Base-by-base conservation (phyloP, 2,113 vertebrate species). In the Sminthopsis crassicaudata region DNA sequence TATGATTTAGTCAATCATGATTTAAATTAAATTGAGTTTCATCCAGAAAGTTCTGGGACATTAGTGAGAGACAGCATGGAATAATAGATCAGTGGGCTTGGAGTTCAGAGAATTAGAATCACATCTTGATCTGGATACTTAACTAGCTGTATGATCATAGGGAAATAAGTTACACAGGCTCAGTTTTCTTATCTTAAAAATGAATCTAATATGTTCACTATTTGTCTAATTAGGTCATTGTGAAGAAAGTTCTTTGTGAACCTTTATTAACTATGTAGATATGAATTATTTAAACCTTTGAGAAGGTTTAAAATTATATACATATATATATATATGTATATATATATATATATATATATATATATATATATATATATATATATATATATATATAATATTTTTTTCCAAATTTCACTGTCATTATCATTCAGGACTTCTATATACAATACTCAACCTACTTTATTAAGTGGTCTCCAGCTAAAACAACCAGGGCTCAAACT, bases 21-120 rank as follows among this genome's bases (percentile, higher is more conserved):
- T 67, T 95, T 91, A 84, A 93, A 84, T 96, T 91, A 60, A 90
- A 96, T 24, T 90, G 50, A 90, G n/a, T 94, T 96, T 91, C 36
- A 67, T 60, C 90, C 50, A 30, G 53, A 57, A 91, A 23, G 57
- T 76, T 76, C 36, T 46, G 91, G 23, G 76, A 67, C 36, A 67
- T 67, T 42, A 57, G 53, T 93, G 76, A 60, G 23, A 97, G 48
- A 92, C 67, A 76, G 36, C 36, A 76, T 76, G 67, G 36, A 16
- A 22, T 76, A 84, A 84, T 42, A n/a, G 67, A n/a, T 16, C 36
- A 76, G 16, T 67, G 16, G 12, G 16, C 0, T 76, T n/a, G 14
- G 67, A 8, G 67, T 42, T n/a, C 16, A 1, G 67, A 84, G n/a
- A 84, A 19, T 14, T 42, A 84, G 67, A n/a, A n/a, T 84, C 67